Percentiles rank a stretch among this genome's conserved stretches.
These are phyloP conservation scores for Coelopa frigida DNA, from an alignment of 1,140 invertebrate genomes.

Conservation along the genomic window DNA sequence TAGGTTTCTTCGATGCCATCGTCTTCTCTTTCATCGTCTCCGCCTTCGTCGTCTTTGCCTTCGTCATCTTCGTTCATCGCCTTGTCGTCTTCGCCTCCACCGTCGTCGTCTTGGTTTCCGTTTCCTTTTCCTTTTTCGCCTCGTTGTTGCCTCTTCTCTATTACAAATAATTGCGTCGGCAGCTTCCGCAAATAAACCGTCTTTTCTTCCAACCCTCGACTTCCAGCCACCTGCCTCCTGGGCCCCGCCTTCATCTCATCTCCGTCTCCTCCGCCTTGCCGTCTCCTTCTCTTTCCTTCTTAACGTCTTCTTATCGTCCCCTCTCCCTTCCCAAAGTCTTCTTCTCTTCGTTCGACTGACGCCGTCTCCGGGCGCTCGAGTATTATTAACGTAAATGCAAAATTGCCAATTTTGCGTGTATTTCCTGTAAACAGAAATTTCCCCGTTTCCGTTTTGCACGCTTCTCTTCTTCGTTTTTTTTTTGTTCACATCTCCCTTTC, in stretches of 20 bases:
- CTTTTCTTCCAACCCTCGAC: no score
- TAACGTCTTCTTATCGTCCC: not conserved
- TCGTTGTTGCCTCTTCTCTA: no score
- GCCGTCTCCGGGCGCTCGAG: no score
- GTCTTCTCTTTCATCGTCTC: no score
- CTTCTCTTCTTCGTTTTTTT: constrained; percentile 12
- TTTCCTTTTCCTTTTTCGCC: no score
- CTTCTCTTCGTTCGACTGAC: no score
- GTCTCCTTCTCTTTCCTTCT: not conserved
- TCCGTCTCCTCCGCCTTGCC: not conserved
- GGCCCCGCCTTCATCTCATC: constrained; percentile 23
- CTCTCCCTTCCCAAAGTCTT: not conserved
- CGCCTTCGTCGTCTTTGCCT: no score
- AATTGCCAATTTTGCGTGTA: constrained; percentile 46
- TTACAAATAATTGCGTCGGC: constrained; percentile 46
- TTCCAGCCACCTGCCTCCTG: constrained; percentile 43
- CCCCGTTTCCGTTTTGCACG: constrained; percentile 15
- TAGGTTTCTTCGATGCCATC: no score
- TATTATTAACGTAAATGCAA: constrained; percentile 46
- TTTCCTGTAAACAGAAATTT: constrained; percentile 45
- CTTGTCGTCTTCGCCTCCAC: no score
- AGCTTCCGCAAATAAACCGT: no score
- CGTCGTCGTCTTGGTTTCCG: no score
- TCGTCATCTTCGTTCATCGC: no score
- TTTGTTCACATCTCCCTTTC: not conserved